Percentiles rank a stretch among this genome's conserved stretches.
These are phyloP conservation scores for Spinus pinus DNA, from an alignment of 2,797 vertebrate species.

Conservation along the genomic window DNA sequence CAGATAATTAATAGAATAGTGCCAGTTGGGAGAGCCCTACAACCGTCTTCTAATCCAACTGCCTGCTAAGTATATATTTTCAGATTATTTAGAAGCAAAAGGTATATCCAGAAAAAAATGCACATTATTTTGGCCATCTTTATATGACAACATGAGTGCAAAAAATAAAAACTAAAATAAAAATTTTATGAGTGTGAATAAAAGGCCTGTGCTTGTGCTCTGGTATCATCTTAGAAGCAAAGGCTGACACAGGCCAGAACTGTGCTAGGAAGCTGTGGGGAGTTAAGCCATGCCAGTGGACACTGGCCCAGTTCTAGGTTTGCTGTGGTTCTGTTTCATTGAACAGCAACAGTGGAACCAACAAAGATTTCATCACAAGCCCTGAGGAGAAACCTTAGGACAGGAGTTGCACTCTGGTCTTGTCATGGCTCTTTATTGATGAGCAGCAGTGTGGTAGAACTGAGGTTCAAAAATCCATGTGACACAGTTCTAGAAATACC, in stretches of 20 bases:
- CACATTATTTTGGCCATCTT: background rate
- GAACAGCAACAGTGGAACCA: background rate
- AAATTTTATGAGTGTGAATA: rapidly evolving
- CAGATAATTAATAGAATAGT: background rate
- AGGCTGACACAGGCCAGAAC: background rate
- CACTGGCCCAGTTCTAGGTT: background rate
- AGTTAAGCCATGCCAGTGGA: background rate
- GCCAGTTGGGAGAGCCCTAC: background rate
- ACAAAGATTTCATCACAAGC: background rate
- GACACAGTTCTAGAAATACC: background rate
- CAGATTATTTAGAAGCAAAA: background rate
- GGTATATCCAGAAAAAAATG: background rate
- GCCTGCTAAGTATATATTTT: background rate
- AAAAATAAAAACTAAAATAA: background rate
- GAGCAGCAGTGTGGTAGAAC: background rate
- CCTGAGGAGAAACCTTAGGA: background rate
- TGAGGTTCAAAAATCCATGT: background rate
- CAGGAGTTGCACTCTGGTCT: background rate
- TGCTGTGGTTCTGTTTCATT: background rate
- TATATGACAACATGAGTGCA: background rate
- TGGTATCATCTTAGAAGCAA: background rate
- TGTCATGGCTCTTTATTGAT: background rate
- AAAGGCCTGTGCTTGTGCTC: background rate
- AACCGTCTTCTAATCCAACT: background rate
- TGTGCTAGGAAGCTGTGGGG: background rate